Conservation (phyloP, 2,888 invertebrate species). For the Tribolium freemani region DNA sequence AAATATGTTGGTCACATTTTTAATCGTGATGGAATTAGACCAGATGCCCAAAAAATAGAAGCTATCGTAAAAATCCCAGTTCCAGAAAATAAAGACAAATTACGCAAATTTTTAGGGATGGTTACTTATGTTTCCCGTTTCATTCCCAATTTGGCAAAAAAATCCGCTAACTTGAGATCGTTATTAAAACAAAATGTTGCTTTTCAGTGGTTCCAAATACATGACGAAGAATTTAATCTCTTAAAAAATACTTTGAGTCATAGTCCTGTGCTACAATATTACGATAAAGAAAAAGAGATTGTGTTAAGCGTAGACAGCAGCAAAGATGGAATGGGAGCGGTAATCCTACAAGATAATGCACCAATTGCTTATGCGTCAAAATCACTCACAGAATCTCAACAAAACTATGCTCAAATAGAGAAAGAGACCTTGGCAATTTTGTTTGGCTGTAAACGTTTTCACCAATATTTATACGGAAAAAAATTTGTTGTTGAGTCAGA, state of each 20-base stretch:
- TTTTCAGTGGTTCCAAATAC: constrained; percentile 10
- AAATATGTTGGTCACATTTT: constrained; percentile 54
- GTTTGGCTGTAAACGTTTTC: constrained; percentile 48
- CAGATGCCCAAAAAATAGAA: constrained; percentile 29
- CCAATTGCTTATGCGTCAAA: constrained; percentile 54
- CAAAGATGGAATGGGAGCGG: constrained; percentile 45
- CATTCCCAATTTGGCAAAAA: constrained; percentile 28
- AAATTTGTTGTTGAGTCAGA: constrained; percentile 49
- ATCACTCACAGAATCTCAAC: constrained; percentile 47
- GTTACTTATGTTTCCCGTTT: constrained; percentile 31
- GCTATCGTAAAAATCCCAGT: constrained; percentile 28
- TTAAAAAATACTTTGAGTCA: constrained; percentile 17
- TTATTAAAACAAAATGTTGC: constrained; percentile 21
- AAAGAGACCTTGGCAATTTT: constrained; percentile 52
- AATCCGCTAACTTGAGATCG: constrained; percentile 2
- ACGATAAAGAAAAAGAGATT: constrained; percentile 8
- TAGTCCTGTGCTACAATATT: constrained; percentile 17
- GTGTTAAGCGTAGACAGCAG: constrained; percentile 47
- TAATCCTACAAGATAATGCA: constrained; percentile 50
- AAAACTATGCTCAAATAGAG: constrained; percentile 53
- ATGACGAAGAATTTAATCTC: constrained; percentile 16
- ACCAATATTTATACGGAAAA: constrained; percentile 50
- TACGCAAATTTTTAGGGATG: constrained; percentile 30
- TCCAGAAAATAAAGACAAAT: constrained; percentile 26
- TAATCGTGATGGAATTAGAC: constrained; percentile 44